A percentile compares a stretch with the other conserved stretches of the same genome.
phyloP scores from a whole-genome alignment of 1,140 invertebrate genomes.

The Drosophila oshimai region DNA sequence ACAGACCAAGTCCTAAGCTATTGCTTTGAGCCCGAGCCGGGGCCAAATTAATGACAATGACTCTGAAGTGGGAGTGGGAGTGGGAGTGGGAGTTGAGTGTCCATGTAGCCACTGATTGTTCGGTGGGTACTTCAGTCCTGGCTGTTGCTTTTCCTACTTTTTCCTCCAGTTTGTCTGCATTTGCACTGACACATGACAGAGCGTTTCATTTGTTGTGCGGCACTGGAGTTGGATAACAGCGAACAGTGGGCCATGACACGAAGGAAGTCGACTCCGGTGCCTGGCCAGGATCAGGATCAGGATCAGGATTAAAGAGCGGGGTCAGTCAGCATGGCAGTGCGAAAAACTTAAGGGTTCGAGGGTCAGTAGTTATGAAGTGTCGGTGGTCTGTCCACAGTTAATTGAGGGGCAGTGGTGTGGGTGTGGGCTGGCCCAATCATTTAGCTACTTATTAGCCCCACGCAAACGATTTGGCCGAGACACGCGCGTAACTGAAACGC shows the following conservation, averaged over 20 bases:
- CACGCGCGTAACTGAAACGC: conserved; percentile 40
- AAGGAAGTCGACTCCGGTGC: conserved; percentile 50
- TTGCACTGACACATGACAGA: conserved; percentile 78
- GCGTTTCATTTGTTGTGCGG: conserved; percentile 73
- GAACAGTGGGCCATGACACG: conserved; percentile 47
- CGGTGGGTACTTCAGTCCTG: conserved; percentile 18
- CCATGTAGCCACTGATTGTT: conserved; percentile 71
- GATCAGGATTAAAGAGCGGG: conserved; percentile 10
- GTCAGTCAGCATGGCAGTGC: conserved; percentile 42
- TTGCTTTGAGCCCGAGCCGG: conserved; percentile 58
- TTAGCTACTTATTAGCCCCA: conserved; percentile 52
- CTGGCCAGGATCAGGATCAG: no score
- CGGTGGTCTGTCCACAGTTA: conserved; percentile 38
- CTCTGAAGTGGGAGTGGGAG: conserved; percentile 36
- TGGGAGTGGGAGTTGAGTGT: conserved; percentile 12
- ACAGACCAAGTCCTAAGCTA: conserved; percentile 56
- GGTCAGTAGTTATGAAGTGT: conserved; percentile 48
- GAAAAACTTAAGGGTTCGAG: conserved; percentile 23
- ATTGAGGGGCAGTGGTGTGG: conserved; percentile 46
- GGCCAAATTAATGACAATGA: conserved; percentile 78
- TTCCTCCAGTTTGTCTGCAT: conserved; percentile 42
- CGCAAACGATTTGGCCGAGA: conserved; percentile 30
- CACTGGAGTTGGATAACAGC: conserved; percentile 1
- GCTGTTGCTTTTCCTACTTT: conserved; percentile 40
- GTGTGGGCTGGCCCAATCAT: conserved; percentile 11